Percentiles rank a stretch among this genome's conserved stretches.
These are phyloP conservation scores for Atrina japonica DNA, from an alignment of 2,888 invertebrate species.

Conservation along the genomic window DNA sequence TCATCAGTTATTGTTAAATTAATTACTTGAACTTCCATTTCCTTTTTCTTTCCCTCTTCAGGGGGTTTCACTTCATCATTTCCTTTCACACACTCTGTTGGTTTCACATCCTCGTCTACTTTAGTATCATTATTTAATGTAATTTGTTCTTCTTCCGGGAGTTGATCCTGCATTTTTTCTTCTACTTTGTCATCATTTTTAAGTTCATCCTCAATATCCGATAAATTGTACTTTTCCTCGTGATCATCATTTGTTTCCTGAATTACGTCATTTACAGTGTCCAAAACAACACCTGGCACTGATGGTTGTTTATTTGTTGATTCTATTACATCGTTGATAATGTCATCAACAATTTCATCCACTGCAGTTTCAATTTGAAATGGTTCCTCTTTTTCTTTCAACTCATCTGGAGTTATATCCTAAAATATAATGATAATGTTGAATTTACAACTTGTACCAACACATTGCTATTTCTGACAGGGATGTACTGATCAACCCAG, in stretches of 20 bases:
- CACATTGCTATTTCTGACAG: no score
- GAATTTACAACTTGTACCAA: no score
- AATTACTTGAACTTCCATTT: slow-evolving; percentile 66
- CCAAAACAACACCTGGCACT: slow-evolving; percentile 77
- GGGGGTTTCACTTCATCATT: slow-evolving; percentile 23
- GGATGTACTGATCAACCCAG: background rate
- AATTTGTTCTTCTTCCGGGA: slow-evolving; percentile 10
- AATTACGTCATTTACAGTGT: slow-evolving; percentile 74
- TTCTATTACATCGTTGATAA: slow-evolving; percentile 78
- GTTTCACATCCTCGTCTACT: slow-evolving; percentile 21
- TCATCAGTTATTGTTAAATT: slow-evolving; percentile 63
- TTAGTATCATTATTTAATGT: background rate
- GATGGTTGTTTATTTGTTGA: slow-evolving; percentile 77
- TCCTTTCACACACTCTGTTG: slow-evolving; percentile 26
- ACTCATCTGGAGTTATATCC: slow-evolving; percentile 54
- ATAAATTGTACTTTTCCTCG: slow-evolving; percentile 36
- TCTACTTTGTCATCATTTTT: slow-evolving; percentile 30
- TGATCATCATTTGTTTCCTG: slow-evolving; percentile 45
- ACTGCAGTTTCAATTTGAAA: slow-evolving; percentile 46
- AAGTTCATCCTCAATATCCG: slow-evolving; percentile 38
- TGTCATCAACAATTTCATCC: slow-evolving; percentile 70
- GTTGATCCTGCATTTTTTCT: slow-evolving; percentile 25
- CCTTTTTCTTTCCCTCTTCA: slow-evolving; percentile 25
- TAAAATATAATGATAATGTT: slow-evolving; percentile 36
- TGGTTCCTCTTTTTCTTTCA: slow-evolving; percentile 20